These are phyloP conservation scores for Halcyon leucocephala DNA, from an alignment of 2,797 vertebrate genomes.

Conservation along the genomic window DNA sequence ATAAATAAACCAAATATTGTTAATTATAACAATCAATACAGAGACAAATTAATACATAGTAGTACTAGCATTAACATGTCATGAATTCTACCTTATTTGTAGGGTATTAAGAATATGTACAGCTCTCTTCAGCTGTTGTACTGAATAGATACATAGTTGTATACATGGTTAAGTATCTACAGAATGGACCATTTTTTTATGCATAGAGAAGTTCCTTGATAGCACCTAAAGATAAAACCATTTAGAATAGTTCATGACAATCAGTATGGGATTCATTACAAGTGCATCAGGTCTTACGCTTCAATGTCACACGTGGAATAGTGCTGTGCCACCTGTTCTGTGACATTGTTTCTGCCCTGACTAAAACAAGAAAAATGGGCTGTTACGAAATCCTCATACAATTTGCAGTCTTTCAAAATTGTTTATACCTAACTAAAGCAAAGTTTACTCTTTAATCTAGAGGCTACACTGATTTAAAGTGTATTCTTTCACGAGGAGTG, in stretches of 20 bases:
- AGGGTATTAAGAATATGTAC: background rate
- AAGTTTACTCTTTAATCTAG: background rate
- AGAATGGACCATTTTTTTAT: background rate
- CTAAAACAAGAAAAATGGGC: background rate
- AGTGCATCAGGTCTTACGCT: background rate
- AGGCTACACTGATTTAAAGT: background rate
- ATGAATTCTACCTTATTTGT: background rate
- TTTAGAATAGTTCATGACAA: background rate
- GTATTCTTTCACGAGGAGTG: background rate
- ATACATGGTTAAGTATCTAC: background rate
- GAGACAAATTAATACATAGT: background rate
- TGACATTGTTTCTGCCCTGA: background rate
- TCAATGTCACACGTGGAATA: fast-evolving
- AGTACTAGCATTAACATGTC: background rate
- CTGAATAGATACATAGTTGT: background rate
- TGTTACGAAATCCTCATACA: background rate
- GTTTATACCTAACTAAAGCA: background rate
- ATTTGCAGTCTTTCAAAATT: background rate
- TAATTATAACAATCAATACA: background rate
- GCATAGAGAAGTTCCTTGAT: background rate
- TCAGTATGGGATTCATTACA: background rate
- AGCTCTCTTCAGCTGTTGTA: background rate
- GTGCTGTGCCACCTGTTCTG: background rate
- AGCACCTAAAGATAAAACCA: background rate
- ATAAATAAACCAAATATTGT: background rate